Percentiles rank a stretch among this genome's conserved stretches.
phyloP scores from a whole-genome alignment of 2,113 vertebrate genomes.

The Sterna hirundo region DNA sequence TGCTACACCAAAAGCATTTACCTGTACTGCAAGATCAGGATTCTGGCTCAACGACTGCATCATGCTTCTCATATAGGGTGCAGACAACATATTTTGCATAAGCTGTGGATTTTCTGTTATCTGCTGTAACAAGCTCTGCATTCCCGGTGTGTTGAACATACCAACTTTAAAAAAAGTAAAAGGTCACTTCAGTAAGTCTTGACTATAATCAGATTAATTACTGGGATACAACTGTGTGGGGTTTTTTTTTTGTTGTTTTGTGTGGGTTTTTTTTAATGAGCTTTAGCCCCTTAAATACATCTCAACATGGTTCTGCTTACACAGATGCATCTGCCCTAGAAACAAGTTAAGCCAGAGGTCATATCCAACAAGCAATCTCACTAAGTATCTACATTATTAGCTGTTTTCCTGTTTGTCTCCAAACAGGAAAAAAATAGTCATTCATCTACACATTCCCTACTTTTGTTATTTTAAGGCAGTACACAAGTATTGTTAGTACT shows the following conservation, averaged over 20 bases:
- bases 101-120: constrained; percentile 85
- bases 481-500: not conserved
- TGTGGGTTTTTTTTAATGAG: not conserved
- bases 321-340: not conserved
- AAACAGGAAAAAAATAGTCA: not conserved
- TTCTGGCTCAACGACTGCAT: constrained; percentile 87
- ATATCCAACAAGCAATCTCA: not conserved
- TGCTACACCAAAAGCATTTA: constrained; percentile 45
- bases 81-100: constrained; percentile 86
- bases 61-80: constrained; percentile 83
- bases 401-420: not conserved
- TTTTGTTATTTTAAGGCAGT: not conserved
- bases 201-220: not conserved
- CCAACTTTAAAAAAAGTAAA: constrained; percentile 60
- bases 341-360: not conserved
- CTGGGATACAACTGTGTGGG: not conserved
- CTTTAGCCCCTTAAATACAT: not conserved
- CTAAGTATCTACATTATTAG: not conserved
- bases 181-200: not conserved
- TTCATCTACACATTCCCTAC: not conserved
- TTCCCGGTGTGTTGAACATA: constrained; percentile 79
- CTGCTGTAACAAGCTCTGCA: constrained; percentile 87
- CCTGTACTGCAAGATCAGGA: constrained; percentile 87
- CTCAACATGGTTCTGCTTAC: not conserved
- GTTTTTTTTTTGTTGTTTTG: not conserved